Percentiles rank a stretch among this genome's conserved stretches.
Evolutionary conservation across 2,113 vertebrate species (phyloP).

Genomic region (Lynx canadensis): DNA sequence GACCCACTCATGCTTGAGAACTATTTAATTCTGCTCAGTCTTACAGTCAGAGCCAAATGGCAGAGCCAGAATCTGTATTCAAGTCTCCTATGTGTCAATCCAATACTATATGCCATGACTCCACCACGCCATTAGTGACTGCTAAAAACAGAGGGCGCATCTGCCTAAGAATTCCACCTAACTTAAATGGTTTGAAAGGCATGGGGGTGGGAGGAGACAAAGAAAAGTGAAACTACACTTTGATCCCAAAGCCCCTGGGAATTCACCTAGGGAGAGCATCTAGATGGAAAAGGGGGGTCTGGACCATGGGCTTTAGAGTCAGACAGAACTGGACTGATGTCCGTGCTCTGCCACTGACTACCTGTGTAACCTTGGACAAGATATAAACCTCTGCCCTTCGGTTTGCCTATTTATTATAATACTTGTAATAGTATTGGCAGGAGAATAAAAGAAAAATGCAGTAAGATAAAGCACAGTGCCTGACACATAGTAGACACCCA

Average conservation of each 20-base stretch:
- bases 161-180: not conserved
- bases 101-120: too few relatives aligned
- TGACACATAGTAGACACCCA: not conserved
- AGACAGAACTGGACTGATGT: not conserved
- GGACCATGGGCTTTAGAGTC: not conserved
- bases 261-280: not conserved
- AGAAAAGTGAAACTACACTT: not conserved
- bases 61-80: not conserved
- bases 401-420: not conserved
- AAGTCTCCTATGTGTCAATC: not conserved
- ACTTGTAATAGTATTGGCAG: not conserved
- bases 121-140: not conserved
- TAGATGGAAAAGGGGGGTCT: accelerated
- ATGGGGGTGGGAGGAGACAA: not conserved
- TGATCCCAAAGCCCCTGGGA: not conserved
- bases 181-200: not conserved
- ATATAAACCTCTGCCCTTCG: not conserved
- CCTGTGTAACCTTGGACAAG: not conserved
- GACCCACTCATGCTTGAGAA: not conserved
- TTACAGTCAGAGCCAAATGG: not conserved
- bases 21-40: not conserved
- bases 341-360: not conserved
- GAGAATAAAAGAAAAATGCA: not conserved
- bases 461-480: not conserved
- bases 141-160: not conserved